Conservation (phyloP, 2,888 invertebrate species). For the Andricus curvator region DNA sequence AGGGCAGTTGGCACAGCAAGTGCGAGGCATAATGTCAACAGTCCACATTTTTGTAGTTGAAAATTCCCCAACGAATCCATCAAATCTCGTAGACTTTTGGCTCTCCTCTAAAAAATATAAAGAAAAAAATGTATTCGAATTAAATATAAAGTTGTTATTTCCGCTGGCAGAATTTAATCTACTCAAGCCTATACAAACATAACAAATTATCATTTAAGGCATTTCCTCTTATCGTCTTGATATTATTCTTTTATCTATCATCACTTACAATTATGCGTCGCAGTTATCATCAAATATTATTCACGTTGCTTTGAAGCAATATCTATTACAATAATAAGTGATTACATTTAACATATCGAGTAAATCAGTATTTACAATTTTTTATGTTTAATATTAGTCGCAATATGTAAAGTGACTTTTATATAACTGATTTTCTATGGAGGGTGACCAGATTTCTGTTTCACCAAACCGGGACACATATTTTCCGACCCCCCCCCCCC, state of each 20-base stretch:
- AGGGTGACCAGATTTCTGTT: no score
- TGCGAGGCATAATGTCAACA: conserved; percentile 57
- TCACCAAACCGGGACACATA: no score
- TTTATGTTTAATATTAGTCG: no score
- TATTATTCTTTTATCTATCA: neutral
- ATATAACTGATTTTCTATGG: no score
- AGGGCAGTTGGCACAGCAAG: conserved; percentile 54
- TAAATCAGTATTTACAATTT: no score
- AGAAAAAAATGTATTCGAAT: neutral
- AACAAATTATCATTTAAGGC: neutral
- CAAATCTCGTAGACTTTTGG: conserved; percentile 60
- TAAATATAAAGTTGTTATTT: neutral
- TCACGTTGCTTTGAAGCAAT: no score
- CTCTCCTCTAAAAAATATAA: conserved; percentile 59
- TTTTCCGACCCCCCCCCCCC: no score
- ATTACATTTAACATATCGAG: no score
- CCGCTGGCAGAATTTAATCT: neutral
- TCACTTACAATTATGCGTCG: no score
- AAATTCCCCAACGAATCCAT: conserved; percentile 66
- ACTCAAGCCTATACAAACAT: neutral
- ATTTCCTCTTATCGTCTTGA: neutral
- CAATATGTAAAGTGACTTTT: no score
- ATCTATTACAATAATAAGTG: no score
- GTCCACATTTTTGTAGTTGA: conserved; percentile 53
- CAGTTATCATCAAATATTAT: no score